Conservation (phyloP, 2,797 vertebrate species). For the Distichodus sexfasciatus region DNA sequence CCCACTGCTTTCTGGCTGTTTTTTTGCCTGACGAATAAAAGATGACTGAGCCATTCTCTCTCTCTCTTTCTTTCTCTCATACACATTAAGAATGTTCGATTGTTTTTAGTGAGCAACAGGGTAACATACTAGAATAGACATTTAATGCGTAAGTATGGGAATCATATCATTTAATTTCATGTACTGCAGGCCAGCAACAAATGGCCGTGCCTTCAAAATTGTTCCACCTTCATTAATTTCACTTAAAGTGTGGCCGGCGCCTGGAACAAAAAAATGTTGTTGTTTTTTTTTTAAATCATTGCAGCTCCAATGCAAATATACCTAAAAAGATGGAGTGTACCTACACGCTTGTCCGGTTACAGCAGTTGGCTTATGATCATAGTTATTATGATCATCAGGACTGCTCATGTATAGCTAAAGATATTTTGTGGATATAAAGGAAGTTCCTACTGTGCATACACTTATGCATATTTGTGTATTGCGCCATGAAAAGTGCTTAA, state of each 20-base stretch:
- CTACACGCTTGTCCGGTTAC: background rate
- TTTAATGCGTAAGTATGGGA: conserved; percentile 1
- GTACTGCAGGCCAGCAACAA: background rate
- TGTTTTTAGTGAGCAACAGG: conserved; percentile 18
- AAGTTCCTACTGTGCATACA: too few species aligned
- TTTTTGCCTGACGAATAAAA: conserved; percentile 13
- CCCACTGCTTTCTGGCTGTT: conserved; percentile 22
- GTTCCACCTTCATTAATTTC: conserved; percentile 41
- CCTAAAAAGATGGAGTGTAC: conserved; percentile 7
- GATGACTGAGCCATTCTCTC: conserved; percentile 8
- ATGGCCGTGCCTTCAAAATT: conserved; percentile 2
- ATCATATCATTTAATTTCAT: background rate
- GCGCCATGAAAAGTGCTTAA: too few species aligned
- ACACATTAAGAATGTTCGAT: too few species aligned
- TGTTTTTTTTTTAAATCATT: too few species aligned
- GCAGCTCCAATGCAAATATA: conserved; percentile 27
- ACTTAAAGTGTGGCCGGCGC: conserved; percentile 28
- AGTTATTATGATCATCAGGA: conserved; percentile 22
- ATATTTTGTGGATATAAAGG: too few species aligned
- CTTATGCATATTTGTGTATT: too few species aligned
- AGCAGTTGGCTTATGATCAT: conserved; percentile 22
- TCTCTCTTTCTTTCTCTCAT: background rate
- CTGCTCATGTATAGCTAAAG: background rate
- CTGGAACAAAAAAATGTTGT: conserved; percentile 41
- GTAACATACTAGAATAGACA: conserved; percentile 5